Evolutionary conservation across 2,797 vertebrate species (phyloP).

Genomic region (Gobio occitaniae): DNA sequence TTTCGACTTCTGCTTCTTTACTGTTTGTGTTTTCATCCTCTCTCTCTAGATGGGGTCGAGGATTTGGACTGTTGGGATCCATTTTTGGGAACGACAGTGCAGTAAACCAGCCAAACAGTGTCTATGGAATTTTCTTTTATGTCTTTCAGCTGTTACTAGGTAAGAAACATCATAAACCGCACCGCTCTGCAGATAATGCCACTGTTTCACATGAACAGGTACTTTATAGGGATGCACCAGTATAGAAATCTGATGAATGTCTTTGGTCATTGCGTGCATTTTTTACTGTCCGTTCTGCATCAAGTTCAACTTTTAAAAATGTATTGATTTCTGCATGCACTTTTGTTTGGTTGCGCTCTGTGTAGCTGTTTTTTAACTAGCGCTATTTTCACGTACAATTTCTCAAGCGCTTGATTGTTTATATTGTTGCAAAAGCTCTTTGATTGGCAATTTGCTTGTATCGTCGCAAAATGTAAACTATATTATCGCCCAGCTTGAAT

Average conservation of each 20-base stretch:
- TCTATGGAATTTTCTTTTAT: conserved; percentile 98
- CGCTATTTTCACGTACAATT: background rate
- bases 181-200: background rate
- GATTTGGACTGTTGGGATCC: conserved; percentile 96
- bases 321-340: too few species aligned
- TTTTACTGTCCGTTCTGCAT: background rate
- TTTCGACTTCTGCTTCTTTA: background rate
- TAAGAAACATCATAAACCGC: conserved; percentile 75
- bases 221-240: background rate
- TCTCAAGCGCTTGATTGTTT: background rate
- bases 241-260: background rate
- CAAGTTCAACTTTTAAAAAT: background rate
- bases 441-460: background rate
- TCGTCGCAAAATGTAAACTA: background rate
- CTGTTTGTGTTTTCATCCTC: background rate
- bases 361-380: too few species aligned
- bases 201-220: background rate
- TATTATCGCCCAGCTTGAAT: background rate
- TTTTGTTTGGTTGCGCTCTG: too few species aligned
- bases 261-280: too few species aligned
- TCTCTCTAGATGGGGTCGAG: conserved; percentile 91
- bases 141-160: conserved; percentile 97
- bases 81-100: conserved; percentile 98
- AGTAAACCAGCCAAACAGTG: conserved; percentile 99
- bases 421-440: background rate